Evolutionary conservation across 2,888 invertebrate species (phyloP).

Genomic region (Coelopa pilipes): DNA sequence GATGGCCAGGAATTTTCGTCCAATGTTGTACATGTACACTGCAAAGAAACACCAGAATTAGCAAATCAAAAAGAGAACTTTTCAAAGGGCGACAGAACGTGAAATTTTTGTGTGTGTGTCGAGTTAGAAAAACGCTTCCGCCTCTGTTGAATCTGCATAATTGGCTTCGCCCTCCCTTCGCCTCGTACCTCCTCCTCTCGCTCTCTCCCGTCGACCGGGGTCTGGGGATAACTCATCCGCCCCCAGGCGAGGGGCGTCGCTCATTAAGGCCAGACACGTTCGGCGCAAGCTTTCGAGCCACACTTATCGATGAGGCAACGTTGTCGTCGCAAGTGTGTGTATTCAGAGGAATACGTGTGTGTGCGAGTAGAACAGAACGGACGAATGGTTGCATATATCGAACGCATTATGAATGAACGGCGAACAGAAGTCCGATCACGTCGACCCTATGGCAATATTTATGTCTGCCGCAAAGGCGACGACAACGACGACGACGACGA

Average conservation of each 20-base stretch:
- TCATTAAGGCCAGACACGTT: constrained; percentile 20
- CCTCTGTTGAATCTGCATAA: too few relatives aligned
- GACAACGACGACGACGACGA: too few relatives aligned
- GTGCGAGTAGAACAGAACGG: too few relatives aligned
- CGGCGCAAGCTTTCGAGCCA: background rate
- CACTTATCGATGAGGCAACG: background rate
- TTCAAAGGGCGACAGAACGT: background rate
- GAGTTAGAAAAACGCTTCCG: too few relatives aligned
- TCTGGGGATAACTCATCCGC: background rate
- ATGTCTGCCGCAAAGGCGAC: background rate
- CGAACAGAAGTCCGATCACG: constrained; percentile 3
- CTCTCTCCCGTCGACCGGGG: too few relatives aligned
- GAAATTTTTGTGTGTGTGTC: background rate
- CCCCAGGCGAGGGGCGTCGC: background rate
- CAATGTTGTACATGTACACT: constrained; percentile 61
- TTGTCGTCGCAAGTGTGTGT: too few relatives aligned
- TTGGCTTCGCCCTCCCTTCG: too few relatives aligned
- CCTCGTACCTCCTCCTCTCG: too few relatives aligned
- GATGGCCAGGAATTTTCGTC: constrained; percentile 56
- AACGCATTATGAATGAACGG: too few relatives aligned
- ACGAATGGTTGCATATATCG: too few relatives aligned
- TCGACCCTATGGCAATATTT: background rate
- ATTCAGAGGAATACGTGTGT: too few relatives aligned
- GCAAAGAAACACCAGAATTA: constrained; percentile 45
- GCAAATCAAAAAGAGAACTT: background rate